Base-by-base conservation (phyloP, 37 sponge, comb jelly and placozoan species). In the Diacarnus erythraeanus region DNA sequence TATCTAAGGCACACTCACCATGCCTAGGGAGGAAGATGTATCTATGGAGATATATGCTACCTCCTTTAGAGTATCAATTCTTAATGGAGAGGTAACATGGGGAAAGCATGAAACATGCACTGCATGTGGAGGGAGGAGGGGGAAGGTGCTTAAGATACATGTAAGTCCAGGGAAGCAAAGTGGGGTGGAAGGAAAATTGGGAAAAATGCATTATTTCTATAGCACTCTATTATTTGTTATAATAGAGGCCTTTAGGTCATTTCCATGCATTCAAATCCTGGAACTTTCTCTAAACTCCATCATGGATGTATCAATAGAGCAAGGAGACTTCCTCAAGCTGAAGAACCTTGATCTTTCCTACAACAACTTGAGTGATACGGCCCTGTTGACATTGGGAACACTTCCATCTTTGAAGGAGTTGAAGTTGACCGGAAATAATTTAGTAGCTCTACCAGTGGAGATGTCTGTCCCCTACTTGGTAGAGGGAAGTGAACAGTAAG, bases 341-440 rank as follows among this genome's bases (percentile, higher is more conserved):
- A 44, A 83, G 81, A 54, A 18, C 1, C 69, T 91, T 41, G 93
- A 95, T 67, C 77, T 95, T 66, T 95, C 95, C 44, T 91, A 82
- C 74, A 95, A 95, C 75, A 51, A 65, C 43, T 72, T 95, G 51
- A 82, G 77, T 75, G 77, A 42, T 17, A 5, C 37, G 22, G 77
- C 81, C 20, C 27, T 95, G 42, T 64, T 88, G 2, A 23, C 80
- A 15, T 79, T 95, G 59, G 95, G 95, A 0, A 41, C 51, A 15
- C 77, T 95, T 44, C 89, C 86, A 15, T 35, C 59, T 17, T 74
- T 95, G 34, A 91, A 63, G 47, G 92, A 91, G 56, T 80, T 95
- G 17, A 89, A 85, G 41, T 76, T 95, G 31, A 88, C 94, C 36
- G 95, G 95, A 10, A 90, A 90, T 59, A 74, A 67, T 64, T 39